These are phyloP conservation scores for Melanotaenia parkinsoni DNA, from an alignment of 2,797 vertebrate species.

Conservation along the genomic window DNA sequence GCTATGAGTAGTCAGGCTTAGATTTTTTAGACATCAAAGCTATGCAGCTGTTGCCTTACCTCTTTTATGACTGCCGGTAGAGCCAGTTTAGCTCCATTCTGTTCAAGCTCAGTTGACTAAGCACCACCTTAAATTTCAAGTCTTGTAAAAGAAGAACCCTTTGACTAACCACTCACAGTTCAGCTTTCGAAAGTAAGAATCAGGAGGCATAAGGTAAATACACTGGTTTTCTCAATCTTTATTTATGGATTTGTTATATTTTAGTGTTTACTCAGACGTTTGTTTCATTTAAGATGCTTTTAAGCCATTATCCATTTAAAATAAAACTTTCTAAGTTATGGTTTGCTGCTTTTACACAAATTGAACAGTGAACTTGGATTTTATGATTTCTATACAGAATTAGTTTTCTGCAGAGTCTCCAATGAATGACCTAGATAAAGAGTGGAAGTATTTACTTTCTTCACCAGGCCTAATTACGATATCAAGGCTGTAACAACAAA, in stretches of 20 bases:
- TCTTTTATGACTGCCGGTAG: slow-evolving; percentile 15
- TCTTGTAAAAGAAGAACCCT: accelerated
- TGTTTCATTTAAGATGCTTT: neutral
- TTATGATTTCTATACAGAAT: too few relatives aligned
- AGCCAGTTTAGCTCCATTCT: slow-evolving; percentile 75
- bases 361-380: too few relatives aligned
- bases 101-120: neutral
- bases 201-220: slow-evolving; percentile 10
- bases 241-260: neutral
- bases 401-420: neutral
- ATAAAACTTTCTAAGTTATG: too few relatives aligned
- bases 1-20: neutral
- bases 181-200: neutral
- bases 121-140: slow-evolving; percentile 15
- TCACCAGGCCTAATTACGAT: neutral
- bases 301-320: too few relatives aligned
- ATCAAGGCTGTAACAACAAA: too few relatives aligned
- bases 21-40: neutral
- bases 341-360: too few relatives aligned
- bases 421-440: neutral
- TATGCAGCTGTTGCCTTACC: slow-evolving; percentile 3
- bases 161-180: neutral
- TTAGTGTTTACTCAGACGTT: neutral
- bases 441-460: neutral
- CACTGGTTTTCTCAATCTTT: neutral